Evolutionary conservation across 2,888 invertebrate genomes (phyloP).

Genomic region (Mamestra brassicae): DNA sequence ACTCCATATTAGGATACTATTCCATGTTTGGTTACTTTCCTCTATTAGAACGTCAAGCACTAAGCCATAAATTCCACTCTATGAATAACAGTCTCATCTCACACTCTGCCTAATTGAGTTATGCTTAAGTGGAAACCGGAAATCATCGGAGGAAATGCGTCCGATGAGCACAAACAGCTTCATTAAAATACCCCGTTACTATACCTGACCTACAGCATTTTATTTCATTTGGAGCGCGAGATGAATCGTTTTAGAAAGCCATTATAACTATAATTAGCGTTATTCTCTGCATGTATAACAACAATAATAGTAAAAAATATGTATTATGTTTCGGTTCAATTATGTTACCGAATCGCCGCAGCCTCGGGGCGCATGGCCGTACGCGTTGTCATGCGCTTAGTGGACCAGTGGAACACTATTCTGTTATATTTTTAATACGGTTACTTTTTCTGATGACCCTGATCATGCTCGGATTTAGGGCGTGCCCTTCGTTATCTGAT

Average conservation of each 20-base stretch:
- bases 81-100: slow-evolving; percentile 9
- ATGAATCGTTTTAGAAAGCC: slow-evolving; percentile 60
- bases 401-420: slow-evolving; percentile 87
- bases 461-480: slow-evolving; percentile 76
- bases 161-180: slow-evolving; percentile 15
- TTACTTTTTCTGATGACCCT: slow-evolving; percentile 85
- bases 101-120: slow-evolving; percentile 17
- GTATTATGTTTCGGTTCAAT: slow-evolving; percentile 72
- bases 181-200: slow-evolving; percentile 37
- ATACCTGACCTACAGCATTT: slow-evolving; percentile 58
- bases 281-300: slow-evolving; percentile 62
- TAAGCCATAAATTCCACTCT: slow-evolving; percentile 3
- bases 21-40: too few species aligned
- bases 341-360: slow-evolving; percentile 78
- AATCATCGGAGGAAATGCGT: slow-evolving; percentile 20
- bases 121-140: slow-evolving; percentile 17
- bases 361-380: slow-evolving; percentile 70
- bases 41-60: background rate
- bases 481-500: slow-evolving; percentile 81
- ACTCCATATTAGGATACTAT: too few species aligned
- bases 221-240: slow-evolving; percentile 26
- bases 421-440: slow-evolving; percentile 89
- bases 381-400: slow-evolving; percentile 82
- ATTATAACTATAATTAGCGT: slow-evolving; percentile 54
- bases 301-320: slow-evolving; percentile 66